Evolutionary conservation across 2,888 invertebrate genomes (phyloP).

Genomic region (Eupithecia abbreviata): DNA sequence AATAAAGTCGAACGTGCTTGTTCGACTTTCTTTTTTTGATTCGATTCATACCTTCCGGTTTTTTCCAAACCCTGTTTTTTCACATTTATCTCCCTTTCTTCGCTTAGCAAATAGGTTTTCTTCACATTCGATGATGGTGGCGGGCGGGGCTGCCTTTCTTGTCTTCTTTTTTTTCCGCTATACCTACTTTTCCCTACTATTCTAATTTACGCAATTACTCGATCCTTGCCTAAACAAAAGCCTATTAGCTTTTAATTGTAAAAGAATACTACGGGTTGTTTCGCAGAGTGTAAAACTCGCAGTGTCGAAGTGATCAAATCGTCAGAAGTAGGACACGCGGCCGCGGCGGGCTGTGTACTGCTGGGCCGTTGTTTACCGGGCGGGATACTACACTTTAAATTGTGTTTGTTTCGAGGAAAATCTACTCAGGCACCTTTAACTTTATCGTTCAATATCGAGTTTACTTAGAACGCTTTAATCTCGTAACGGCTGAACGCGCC

Average conservation of each 20-base stretch:
- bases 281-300: neutral
- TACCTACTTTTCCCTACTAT: too few species aligned
- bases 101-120: neutral
- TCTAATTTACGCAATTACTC: too few species aligned
- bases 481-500: neutral
- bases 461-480: neutral
- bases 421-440: slow-evolving; percentile 4
- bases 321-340: neutral
- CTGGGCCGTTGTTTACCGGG: neutral
- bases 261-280: neutral
- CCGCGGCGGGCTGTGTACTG: neutral
- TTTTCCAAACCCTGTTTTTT: neutral
- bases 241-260: neutral
- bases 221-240: neutral
- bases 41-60: neutral
- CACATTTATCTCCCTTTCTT: neutral
- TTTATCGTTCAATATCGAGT: neutral
- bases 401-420: slow-evolving; percentile 5
- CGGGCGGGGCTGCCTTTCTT: neutral
- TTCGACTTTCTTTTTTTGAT: too few species aligned
- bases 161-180: too few species aligned
- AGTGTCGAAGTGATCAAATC: neutral
- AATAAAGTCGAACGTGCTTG: neutral
- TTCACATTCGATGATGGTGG: neutral
- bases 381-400: slow-evolving; percentile 1